Evolutionary conservation across 53 echinoderm and acorn worm genomes (phyloP), one percentile per base, ranked within the genome.

Genomic region (Astropecten irregularis): DNA sequence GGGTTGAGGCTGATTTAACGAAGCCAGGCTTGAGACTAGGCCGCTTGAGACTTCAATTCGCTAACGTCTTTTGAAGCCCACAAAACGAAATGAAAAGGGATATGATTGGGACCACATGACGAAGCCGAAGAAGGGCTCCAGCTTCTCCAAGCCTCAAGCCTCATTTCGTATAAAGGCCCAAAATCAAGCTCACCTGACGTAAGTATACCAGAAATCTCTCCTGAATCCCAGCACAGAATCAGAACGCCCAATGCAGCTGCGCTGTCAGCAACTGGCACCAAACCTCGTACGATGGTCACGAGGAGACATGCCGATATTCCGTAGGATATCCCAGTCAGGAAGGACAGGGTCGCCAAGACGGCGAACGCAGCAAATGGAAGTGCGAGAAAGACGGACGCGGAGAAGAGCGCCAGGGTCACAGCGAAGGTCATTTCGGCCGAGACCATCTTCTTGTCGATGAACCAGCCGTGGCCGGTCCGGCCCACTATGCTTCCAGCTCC

Each of bases 111-210:
- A n/a, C n/a, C n/a, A n/a, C n/a, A n/a, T n/a, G n/a, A n/a, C n/a
- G n/a, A n/a, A n/a, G n/a, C n/a, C n/a, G n/a, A n/a, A n/a, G n/a
- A n/a, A n/a, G n/a, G n/a, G n/a, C n/a, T n/a, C n/a, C n/a, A n/a
- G n/a, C n/a, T n/a, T n/a, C n/a, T n/a, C n/a, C n/a, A n/a, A n/a
- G n/a, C n/a, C n/a, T n/a, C n/a, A n/a, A n/a, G n/a, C n/a, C n/a
- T n/a, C n/a, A n/a, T n/a, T n/a, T n/a, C n/a, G n/a, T n/a, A n/a
- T n/a, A n/a, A n/a, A n/a, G n/a, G n/a, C n/a, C n/a, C n/a, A n/a
- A n/a, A n/a, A n/a, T n/a, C n/a, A n/a, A n/a, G n/a, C 39, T 69
- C 9, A 71, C 71, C 71, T 71, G 71, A 14, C 13, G 42, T 13
- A 3, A 29, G 5, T 0, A 32, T 44, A 9, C 71, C 71, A 9